A percentile compares a stretch with the other conserved stretches of the same genome.
phyloP scores from a whole-genome alignment of 2,113 vertebrate species.

The human region DNA sequence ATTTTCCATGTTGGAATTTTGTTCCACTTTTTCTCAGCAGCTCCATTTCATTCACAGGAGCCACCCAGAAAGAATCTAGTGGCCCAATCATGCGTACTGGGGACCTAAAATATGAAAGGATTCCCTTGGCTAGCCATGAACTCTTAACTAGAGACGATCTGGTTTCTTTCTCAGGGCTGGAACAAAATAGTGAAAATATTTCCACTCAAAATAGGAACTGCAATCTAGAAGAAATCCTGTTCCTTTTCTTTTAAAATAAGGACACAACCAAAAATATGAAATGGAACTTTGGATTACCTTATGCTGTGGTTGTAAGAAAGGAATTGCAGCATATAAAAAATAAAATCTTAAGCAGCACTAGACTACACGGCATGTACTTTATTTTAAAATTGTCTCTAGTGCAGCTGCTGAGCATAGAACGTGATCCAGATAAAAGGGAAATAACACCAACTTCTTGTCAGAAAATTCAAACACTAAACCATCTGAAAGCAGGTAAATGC shows the following conservation, averaged over 20 bases:
- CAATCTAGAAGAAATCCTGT: conserved; percentile 1
- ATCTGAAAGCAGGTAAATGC: conserved; percentile 60
- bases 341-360: neutral
- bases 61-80: conserved; percentile 64
- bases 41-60: conserved; percentile 62
- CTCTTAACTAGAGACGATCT: conserved; percentile 71
- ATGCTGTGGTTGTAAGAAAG: neutral
- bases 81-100: conserved; percentile 68
- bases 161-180: conserved; percentile 73
- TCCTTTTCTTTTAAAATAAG: conserved; percentile 24
- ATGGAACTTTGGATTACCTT: neutral
- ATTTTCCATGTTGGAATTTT: conserved; percentile 54
- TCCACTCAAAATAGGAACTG: conserved; percentile 52
- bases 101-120: conserved; percentile 71
- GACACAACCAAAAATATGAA: neutral
- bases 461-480: conserved; percentile 75
- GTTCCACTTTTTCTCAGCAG: conserved; percentile 46
- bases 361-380: conserved; percentile 47
- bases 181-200: conserved; percentile 68
- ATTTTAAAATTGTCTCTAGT: conserved; percentile 77
- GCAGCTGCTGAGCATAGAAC: conserved; percentile 70
- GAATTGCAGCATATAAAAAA: neutral
- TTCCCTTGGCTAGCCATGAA: conserved; percentile 77
- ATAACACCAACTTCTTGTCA: conserved; percentile 46
- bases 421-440: conserved; percentile 63